Base-by-base conservation (phyloP, 2,113 vertebrate species). In the Bufo bufo region DNA sequence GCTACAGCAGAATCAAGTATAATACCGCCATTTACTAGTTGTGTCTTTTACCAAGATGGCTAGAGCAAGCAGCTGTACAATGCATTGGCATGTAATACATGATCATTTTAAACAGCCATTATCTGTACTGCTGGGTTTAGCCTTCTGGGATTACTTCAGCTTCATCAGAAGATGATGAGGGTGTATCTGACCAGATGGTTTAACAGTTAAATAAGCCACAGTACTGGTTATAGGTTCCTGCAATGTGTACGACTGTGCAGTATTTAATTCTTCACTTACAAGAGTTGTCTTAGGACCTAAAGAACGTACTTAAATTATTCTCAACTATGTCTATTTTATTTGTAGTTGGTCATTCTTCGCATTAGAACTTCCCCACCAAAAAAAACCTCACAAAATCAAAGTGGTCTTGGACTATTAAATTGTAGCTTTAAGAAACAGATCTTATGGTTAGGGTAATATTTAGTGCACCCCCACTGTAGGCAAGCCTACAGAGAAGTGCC, bases 191-290 rank as follows among this genome's bases (percentile, higher is more conserved):
- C 23, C 84, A 75, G 33, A 85, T 56, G 74, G 54, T 69, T 54
- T 56, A 85, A 71, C 49, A 9, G 77, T 43, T 47, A 85, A 79
- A 80, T 79, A 86, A 69, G 17, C 80, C 77, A 81, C 65, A 82
- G 7, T 74, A 45, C 49, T 74, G 54, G 66, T 69, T 59, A 74
- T 52, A 16, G 11, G 56, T 49, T 63, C 72, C 20, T 49, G 56
- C 33, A 72, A 61, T 82, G 63, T 65, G n/a, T 16, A 82, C 72
- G 50, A 63, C 23, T 88, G 65, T 54, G 45, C 72, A 58, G 17
- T 80, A 12, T 43, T 56, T 5, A 7, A 13, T 8, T 78, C 12
- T 52, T 78, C 19, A 78, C 10, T 33, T 16, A 72, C 12, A 17
- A 45, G 33, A 47, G 14, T 47, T 17, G 17, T 74, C 3, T 47